Evolutionary conservation across 2,113 vertebrate species (phyloP).

Genomic region (Formicarius rufipectus): DNA sequence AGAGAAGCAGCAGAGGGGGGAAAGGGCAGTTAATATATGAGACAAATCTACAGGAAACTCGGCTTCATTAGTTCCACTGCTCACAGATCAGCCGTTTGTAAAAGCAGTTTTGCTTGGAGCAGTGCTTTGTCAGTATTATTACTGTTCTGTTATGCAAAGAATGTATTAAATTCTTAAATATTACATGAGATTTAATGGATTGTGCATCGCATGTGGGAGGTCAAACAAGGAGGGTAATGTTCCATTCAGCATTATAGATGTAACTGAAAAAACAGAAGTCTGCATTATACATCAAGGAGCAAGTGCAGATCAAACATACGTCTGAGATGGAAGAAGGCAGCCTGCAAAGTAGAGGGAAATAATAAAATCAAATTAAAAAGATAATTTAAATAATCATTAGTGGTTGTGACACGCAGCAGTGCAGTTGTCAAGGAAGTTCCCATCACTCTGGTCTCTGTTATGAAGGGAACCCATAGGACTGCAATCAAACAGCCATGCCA

Average conservation of each 20-base stretch:
- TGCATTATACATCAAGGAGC: background rate
- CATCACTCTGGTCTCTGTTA: background rate
- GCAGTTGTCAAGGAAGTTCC: background rate
- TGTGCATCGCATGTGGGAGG: background rate
- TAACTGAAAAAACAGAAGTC: background rate
- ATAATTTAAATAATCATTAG: background rate
- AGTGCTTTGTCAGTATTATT: background rate
- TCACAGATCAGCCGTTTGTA: background rate
- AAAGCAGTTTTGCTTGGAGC: conserved; percentile 25
- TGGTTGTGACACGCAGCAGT: background rate
- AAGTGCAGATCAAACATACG: background rate
- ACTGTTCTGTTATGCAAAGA: conserved; percentile 26
- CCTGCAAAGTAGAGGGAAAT: background rate
- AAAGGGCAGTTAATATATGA: background rate
- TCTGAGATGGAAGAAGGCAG: background rate
- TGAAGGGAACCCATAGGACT: background rate
- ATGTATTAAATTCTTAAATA: conserved; percentile 52
- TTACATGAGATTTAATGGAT: conserved; percentile 39
- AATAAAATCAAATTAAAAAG: background rate
- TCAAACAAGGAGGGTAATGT: conserved; percentile 24
- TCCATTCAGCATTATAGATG: background rate
- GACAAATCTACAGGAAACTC: background rate
- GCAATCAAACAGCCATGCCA: background rate
- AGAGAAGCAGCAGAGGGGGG: background rate
- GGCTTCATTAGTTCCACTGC: background rate